Percentiles rank a stretch among this genome's conserved stretches.
These are phyloP conservation scores for Staurois parvus DNA, from an alignment of 2,797 vertebrate genomes.

Conservation along the genomic window DNA sequence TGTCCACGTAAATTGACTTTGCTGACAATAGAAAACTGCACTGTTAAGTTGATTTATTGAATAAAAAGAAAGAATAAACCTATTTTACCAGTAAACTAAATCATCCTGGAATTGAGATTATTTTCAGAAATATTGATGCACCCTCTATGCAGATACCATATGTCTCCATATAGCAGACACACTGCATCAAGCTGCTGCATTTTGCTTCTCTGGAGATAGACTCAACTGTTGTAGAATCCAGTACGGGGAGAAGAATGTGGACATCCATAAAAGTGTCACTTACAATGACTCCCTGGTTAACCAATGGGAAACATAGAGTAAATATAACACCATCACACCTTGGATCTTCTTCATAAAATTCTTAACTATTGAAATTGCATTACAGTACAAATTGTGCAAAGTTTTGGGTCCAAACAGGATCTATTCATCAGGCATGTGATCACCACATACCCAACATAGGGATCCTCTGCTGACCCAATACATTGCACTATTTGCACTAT, in stretches of 20 bases:
- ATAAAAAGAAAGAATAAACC: constrained; percentile 19
- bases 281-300: too few species aligned
- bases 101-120: constrained; percentile 22
- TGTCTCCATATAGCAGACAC: background rate
- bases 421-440: too few species aligned
- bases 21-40: constrained; percentile 29
- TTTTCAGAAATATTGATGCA: constrained; percentile 25
- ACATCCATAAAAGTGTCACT: background rate
- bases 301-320: too few species aligned
- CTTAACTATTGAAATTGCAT: too few species aligned
- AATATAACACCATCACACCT: too few species aligned
- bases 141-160: background rate
- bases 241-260: background rate
- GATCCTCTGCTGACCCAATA: too few species aligned
- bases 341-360: too few species aligned
- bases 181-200: background rate
- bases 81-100: constrained; percentile 26
- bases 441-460: too few species aligned
- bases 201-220: background rate
- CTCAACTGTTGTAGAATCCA: background rate
- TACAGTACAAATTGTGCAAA: too few species aligned
- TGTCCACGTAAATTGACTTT: constrained; percentile 47
- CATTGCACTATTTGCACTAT: too few species aligned
- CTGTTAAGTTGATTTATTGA: constrained; percentile 33
- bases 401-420: too few species aligned